These are phyloP conservation scores for Abrostola triplasia DNA, from an alignment of 2,888 invertebrate genomes.

Conservation along the genomic window DNA sequence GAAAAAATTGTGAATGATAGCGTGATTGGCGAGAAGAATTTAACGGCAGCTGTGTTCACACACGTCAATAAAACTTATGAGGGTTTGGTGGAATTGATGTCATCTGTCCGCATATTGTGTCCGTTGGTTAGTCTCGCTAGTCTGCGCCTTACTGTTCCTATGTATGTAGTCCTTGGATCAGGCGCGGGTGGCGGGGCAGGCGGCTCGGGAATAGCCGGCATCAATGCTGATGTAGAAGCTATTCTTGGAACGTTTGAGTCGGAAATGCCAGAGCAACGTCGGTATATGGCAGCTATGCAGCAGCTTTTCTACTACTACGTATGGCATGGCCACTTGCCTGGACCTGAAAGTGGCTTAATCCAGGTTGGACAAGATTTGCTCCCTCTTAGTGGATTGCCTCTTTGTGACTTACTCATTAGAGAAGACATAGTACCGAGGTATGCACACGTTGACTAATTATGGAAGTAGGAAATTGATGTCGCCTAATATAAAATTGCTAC, in stretches of 20 bases:
- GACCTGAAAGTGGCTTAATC: constrained; percentile 89
- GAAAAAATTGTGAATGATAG: constrained; percentile 90
- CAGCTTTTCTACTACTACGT: constrained; percentile 94
- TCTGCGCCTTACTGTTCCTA: constrained; percentile 89
- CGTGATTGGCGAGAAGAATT: constrained; percentile 89
- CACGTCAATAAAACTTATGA: constrained; percentile 91
- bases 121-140: constrained; percentile 92
- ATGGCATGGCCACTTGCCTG: constrained; percentile 91
- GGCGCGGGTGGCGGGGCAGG: constrained; percentile 83
- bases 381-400: constrained; percentile 90
- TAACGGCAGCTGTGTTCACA: constrained; percentile 89
- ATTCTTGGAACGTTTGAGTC: constrained; percentile 93
- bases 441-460: constrained; percentile 91
- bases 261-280: constrained; percentile 91
- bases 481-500: constrained; percentile 31
- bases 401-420: constrained; percentile 93
- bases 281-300: constrained; percentile 93
- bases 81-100: constrained; percentile 92
- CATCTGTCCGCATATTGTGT: constrained; percentile 93
- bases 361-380: constrained; percentile 92
- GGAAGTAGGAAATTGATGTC: constrained; percentile 9
- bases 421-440: constrained; percentile 92
- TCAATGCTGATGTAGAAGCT: constrained; percentile 92
- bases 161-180: constrained; percentile 92
- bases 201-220: constrained; percentile 76